Evolutionary conservation across 2,113 vertebrate genomes (phyloP).

Genomic region (Oxyura jamaicensis): DNA sequence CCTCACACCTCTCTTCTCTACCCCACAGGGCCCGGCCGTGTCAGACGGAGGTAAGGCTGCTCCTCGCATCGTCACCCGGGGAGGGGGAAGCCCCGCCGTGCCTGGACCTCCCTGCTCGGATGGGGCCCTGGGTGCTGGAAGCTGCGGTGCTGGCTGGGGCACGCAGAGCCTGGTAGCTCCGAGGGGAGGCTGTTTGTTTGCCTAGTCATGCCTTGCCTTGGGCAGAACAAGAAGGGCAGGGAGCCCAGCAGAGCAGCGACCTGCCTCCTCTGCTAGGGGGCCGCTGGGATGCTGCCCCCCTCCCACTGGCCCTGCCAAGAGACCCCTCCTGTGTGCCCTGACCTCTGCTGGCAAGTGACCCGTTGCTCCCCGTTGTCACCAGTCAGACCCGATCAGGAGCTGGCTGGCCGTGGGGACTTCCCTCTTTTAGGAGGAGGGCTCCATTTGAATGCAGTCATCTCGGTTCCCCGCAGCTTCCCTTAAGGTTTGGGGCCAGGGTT

Average conservation of each 20-base stretch:
- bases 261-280: background rate
- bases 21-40: constrained; percentile 76
- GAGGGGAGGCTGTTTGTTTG: background rate
- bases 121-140: background rate
- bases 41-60: constrained; percentile 79
- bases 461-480: background rate
- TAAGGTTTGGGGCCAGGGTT: background rate
- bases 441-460: background rate
- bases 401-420: background rate
- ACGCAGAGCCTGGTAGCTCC: background rate
- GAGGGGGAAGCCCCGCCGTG: background rate
- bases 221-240: background rate
- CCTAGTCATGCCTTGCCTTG: background rate
- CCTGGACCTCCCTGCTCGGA: background rate
- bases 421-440: background rate
- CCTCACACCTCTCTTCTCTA: constrained; percentile 64
- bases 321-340: background rate
- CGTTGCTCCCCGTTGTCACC: background rate
- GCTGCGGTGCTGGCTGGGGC: background rate
- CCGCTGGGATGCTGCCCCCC: background rate
- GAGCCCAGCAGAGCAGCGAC: background rate
- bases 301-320: background rate
- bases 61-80: background rate
- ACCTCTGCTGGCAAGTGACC: background rate
- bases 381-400: constrained; percentile 2